These are phyloP conservation scores for Aptenodytes forsteri DNA, from an alignment of 2,113 vertebrate genomes.

Conservation along the genomic window DNA sequence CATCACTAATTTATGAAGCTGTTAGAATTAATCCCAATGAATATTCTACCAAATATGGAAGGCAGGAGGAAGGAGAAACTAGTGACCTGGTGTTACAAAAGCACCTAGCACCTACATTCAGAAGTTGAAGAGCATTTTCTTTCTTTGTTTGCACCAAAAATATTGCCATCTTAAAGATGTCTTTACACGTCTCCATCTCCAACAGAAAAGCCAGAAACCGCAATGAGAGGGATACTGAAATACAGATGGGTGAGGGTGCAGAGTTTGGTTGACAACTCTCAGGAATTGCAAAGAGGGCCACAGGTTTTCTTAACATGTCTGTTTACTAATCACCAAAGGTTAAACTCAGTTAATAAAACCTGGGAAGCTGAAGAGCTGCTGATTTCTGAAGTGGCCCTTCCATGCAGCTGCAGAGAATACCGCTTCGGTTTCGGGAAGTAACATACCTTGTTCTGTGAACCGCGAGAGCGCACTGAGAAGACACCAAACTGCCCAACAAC, in stretches of 20 bases:
- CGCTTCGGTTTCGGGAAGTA: accelerated
- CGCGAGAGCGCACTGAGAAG: accelerated
- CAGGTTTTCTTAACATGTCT: neutral
- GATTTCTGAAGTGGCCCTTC: neutral
- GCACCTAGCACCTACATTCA: neutral
- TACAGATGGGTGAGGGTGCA: too few relatives aligned
- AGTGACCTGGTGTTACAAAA: neutral
- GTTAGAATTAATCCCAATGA: neutral
- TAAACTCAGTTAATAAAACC: neutral
- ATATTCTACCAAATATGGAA: neutral
- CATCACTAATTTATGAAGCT: neutral
- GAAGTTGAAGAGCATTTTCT: neutral
- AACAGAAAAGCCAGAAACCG: neutral
- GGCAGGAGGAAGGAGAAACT: neutral
- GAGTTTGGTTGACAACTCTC: neutral
- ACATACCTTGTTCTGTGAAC: neutral
- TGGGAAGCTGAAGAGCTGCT: neutral
- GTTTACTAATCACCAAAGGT: neutral
- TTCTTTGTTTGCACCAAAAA: neutral
- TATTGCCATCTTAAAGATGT: neutral
- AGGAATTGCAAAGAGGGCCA: neutral
- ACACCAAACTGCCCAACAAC: neutral
- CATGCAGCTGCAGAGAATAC: neutral
- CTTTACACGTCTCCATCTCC: neutral
- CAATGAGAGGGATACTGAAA: neutral